Evolutionary conservation across 2,797 vertebrate species (phyloP).

Genomic region (Ibycter americanus): DNA sequence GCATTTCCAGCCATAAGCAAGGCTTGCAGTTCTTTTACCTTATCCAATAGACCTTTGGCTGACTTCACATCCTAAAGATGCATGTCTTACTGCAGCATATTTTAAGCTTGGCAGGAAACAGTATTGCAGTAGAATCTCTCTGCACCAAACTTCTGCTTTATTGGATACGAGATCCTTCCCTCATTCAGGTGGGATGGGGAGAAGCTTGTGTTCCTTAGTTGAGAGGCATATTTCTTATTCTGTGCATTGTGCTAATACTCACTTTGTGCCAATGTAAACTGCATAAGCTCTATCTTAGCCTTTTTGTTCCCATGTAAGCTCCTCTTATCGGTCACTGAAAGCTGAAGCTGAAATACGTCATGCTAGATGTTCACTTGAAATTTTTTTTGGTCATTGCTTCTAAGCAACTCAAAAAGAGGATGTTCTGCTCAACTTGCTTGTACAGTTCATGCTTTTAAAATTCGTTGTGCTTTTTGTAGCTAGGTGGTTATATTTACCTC

Average conservation of each 20-base stretch:
- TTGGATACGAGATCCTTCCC: neutral
- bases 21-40: constrained; percentile 42
- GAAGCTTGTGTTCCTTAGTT: neutral
- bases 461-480: neutral
- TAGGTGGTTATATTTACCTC: neutral
- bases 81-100: constrained; percentile 21
- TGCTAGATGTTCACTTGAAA: neutral
- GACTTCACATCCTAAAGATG: constrained; percentile 51
- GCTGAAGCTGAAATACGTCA: neutral
- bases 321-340: neutral
- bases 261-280: neutral
- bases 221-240: neutral
- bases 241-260: neutral
- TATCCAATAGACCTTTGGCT: constrained; percentile 49
- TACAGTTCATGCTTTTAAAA: neutral
- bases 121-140: constrained; percentile 55
- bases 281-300: neutral
- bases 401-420: neutral
- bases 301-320: neutral
- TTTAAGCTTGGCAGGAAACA: constrained; percentile 54
- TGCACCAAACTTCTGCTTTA: constrained; percentile 20
- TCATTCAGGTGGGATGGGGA: neutral
- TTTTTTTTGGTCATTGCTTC: neutral
- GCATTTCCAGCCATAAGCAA: neutral
- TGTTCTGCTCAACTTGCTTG: neutral